Evolutionary conservation across 2,888 invertebrate genomes (phyloP).

Genomic region (Drosophila multiciliata): DNA sequence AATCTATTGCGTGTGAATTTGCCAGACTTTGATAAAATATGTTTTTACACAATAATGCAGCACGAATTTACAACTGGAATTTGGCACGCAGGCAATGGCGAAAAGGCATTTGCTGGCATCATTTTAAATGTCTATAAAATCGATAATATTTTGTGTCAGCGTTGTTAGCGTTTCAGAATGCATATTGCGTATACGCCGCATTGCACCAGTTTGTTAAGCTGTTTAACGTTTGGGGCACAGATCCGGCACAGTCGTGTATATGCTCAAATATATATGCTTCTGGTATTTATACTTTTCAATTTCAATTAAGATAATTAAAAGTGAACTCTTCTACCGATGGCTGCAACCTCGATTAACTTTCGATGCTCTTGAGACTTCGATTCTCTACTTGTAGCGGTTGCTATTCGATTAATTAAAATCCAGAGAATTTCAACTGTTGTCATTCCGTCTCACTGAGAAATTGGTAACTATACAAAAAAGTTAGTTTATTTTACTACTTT

Average conservation of each 20-base stretch:
- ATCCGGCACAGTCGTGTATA: not conserved
- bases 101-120: not conserved
- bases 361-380: too few species aligned
- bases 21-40: not conserved
- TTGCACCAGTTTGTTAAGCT: slow-evolving; percentile 10
- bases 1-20: not conserved
- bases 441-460: too few species aligned
- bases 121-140: slow-evolving; percentile 41
- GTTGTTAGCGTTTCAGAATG: slow-evolving; percentile 32
- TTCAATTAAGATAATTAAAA: not conserved
- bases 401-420: too few species aligned
- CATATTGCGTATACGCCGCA: slow-evolving; percentile 45
- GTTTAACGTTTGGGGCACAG: not conserved
- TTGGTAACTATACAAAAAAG: not conserved
- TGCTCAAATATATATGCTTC: not conserved
- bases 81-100: slow-evolving; percentile 3
- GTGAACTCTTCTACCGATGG: not conserved
- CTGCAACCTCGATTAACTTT: too few species aligned
- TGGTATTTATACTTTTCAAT: not conserved
- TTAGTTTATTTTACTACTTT: not conserved
- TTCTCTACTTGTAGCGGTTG: too few species aligned
- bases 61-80: not conserved
- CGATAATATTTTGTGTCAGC: slow-evolving; percentile 40
- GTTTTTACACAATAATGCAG: not conserved
- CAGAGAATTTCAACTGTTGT: too few species aligned